Evolutionary conservation across 2,113 vertebrate species (phyloP).

Genomic region (Perccottus glenii): DNA sequence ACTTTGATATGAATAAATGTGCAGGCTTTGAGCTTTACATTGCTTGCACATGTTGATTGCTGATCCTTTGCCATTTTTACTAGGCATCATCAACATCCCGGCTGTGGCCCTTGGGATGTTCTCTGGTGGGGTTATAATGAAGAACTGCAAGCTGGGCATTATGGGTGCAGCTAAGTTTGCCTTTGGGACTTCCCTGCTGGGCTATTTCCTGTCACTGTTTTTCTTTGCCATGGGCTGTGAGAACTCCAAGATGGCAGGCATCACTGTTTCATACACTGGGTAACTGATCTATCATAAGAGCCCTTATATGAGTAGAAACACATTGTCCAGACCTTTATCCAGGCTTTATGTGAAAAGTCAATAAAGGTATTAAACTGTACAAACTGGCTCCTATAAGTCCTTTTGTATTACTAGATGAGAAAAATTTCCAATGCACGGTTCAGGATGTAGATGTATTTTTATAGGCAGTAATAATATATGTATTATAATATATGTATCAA

Average conservation of each 20-base stretch:
- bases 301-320: not conserved
- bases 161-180: constrained; percentile 87
- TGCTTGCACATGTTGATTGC: constrained; percentile 9
- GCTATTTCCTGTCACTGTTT: constrained; percentile 86
- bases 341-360: not conserved
- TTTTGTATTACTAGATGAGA: constrained; percentile 2
- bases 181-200: constrained; percentile 85
- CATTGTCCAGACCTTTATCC: not conserved
- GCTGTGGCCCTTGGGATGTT: constrained; percentile 94
- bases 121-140: constrained; percentile 90
- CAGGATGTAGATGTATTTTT: constrained; percentile 3
- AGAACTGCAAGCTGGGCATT: constrained; percentile 84
- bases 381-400: not conserved
- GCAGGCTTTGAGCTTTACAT: constrained; percentile 42
- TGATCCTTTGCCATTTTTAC: constrained; percentile 8
- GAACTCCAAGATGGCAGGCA: constrained; percentile 86
- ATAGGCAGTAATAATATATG: constrained; percentile 24
- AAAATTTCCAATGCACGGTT: constrained; percentile 9
- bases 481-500: constrained; percentile 29
- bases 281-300: constrained; percentile 55
- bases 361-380: not conserved
- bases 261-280: constrained; percentile 87
- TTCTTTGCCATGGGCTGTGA: constrained; percentile 88
- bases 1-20: constrained; percentile 43
- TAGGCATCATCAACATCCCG: constrained; percentile 92